A percentile compares a stretch with the other conserved stretches of the same genome.
These are phyloP conservation scores for Trogon melanurus DNA, from an alignment of 2,113 vertebrate species.

Conservation along the genomic window DNA sequence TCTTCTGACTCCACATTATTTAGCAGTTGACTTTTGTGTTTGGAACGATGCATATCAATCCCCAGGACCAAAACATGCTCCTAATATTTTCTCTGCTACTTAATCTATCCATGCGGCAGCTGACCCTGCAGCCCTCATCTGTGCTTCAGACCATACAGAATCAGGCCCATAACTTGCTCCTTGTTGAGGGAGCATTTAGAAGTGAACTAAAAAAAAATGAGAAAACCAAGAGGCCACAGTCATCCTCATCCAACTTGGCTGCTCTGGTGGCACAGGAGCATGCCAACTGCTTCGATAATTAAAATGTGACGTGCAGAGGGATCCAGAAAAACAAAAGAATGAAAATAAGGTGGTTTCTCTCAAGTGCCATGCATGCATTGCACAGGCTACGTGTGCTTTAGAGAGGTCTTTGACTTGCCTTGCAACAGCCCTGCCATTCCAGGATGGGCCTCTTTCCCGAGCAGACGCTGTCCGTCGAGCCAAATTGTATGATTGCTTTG, in stretches of 20 bases:
- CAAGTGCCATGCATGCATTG: rapidly evolving
- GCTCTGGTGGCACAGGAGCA: rapidly evolving
- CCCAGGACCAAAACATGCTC: neutral
- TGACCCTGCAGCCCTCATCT: neutral
- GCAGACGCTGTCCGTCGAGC: neutral
- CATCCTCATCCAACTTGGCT: rapidly evolving
- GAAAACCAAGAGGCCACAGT: neutral
- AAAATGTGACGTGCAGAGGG: neutral
- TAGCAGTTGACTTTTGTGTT: neutral
- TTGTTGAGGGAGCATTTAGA: neutral
- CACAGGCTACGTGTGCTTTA: neutral
- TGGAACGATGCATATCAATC: neutral
- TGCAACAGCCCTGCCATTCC: slow-evolving; percentile 13
- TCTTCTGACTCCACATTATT: neutral
- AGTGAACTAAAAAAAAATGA: neutral
- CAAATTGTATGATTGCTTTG: slow-evolving; percentile 18
- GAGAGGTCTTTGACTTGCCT: neutral
- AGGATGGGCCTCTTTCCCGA: slow-evolving; percentile 38
- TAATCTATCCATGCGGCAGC: neutral
- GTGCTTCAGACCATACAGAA: neutral
- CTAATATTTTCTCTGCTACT: neutral
- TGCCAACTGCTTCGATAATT: rapidly evolving
- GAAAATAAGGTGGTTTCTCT: neutral
- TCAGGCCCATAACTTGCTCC: neutral
- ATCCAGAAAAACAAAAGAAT: neutral